Evolutionary conservation across 2,888 invertebrate genomes (phyloP).

Genomic region (Lepeophtheirus nordmannii): DNA sequence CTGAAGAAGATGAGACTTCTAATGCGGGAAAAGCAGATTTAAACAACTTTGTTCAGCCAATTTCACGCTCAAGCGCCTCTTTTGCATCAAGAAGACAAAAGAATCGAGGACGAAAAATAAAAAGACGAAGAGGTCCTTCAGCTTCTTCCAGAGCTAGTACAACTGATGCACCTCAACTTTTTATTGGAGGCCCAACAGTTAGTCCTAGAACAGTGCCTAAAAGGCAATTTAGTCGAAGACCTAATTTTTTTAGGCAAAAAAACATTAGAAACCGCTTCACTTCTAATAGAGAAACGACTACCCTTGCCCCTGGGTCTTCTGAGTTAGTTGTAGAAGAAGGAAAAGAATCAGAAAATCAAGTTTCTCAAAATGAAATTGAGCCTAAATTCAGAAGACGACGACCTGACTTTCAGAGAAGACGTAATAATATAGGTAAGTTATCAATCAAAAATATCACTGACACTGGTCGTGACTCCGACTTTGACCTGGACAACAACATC

Average conservation of each 20-base stretch:
- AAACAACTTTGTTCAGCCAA: not conserved
- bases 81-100: not conserved
- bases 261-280: not conserved
- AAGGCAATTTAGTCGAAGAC: not conserved
- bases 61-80: not conserved
- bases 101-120: not conserved
- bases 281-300: not conserved
- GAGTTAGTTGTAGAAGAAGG: not conserved
- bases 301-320: not conserved
- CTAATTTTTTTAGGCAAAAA: not conserved
- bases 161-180: not conserved
- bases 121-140: not conserved
- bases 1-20: not conserved
- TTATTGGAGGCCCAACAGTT: not conserved
- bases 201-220: not conserved
- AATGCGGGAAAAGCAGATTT: not conserved
- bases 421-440: constrained; percentile 4
- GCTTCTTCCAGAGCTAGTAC: not conserved
- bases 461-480: constrained; percentile 2
- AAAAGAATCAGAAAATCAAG: not conserved
- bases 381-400: not conserved
- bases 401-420: not conserved
- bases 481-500: not conserved
- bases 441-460: constrained; percentile 8
- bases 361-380: not conserved